phyloP scores from a whole-genome alignment of 2,113 vertebrate genomes.

The Lycaon pictus region DNA sequence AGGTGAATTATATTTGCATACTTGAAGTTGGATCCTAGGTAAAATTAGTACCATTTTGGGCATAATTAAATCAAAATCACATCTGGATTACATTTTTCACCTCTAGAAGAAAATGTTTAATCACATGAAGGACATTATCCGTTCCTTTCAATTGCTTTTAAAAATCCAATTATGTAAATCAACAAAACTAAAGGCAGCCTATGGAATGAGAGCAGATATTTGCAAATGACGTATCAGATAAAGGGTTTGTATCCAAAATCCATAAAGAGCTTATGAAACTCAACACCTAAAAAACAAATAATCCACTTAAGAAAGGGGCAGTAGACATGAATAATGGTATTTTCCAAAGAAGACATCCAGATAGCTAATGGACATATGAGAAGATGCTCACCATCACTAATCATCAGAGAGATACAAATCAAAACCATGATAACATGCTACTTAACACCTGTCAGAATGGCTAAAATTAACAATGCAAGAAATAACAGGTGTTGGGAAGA shows the following conservation, averaged over 20 bases:
- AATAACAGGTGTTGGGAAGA: background rate
- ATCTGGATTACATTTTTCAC: constrained; percentile 3
- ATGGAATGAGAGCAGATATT: background rate
- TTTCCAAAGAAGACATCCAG: no score
- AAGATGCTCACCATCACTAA: no score
- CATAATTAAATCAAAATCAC: constrained; percentile 16
- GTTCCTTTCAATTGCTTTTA: background rate
- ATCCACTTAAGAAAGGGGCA: background rate
- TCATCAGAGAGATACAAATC: background rate
- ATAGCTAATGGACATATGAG: no score
- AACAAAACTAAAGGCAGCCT: background rate
- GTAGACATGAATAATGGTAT: no score
- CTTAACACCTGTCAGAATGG: background rate
- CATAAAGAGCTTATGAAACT: background rate
- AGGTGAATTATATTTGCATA: constrained; percentile 9
- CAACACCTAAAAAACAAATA: background rate
- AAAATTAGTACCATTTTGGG: background rate
- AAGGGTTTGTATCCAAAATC: background rate
- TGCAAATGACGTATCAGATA: background rate
- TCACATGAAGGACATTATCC: background rate
- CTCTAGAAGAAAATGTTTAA: constrained; percentile 32
- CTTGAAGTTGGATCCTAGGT: background rate
- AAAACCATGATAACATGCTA: background rate
- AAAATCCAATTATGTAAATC: background rate
- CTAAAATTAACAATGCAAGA: background rate